Conservation (phyloP, 2,888 invertebrate genomes). For the Alviniconcha strummeri region DNA sequence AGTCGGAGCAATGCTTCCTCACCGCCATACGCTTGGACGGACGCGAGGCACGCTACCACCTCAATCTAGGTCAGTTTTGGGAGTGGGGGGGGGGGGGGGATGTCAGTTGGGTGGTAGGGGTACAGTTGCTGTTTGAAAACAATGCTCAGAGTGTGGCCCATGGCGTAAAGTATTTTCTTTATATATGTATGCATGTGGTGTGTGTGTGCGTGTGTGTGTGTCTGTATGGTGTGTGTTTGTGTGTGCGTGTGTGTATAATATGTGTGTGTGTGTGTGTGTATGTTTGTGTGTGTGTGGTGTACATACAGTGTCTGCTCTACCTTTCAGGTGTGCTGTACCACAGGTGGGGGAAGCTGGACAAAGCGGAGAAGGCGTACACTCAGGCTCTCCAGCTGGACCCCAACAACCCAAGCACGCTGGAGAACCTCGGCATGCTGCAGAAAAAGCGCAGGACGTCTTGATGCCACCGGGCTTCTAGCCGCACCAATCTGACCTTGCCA, state of each 20-base stretch:
- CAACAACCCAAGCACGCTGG: constrained; percentile 43
- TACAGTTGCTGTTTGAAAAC: no score
- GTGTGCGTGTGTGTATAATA: constrained; percentile 93
- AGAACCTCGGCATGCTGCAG: constrained; percentile 61
- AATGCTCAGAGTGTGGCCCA: no score
- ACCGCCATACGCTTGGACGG: constrained; percentile 82
- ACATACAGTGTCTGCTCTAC: constrained; percentile 68
- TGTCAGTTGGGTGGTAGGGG: not conserved
- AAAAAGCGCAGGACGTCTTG: constrained; percentile 27
- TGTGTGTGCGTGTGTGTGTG: no score
- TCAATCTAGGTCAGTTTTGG: constrained; percentile 86
- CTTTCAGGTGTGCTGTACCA: constrained; percentile 64
- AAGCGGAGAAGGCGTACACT: constrained; percentile 85
- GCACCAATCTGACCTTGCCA: no score
- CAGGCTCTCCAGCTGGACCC: constrained; percentile 85
- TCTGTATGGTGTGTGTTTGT: no score
- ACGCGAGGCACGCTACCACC: constrained; percentile 86
- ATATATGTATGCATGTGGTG: no score
- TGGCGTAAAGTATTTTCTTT: not conserved
- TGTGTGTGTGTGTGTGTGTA: no score
- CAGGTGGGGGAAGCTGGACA: constrained; percentile 77
- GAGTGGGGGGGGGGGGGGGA: not conserved
- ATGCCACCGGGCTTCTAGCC: not conserved
- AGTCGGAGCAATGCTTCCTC: constrained; percentile 88
- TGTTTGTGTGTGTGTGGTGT: no score